A percentile compares a stretch with the other conserved stretches of the same genome.
phyloP scores from a whole-genome alignment of 2,113 vertebrate genomes.

The Pomatorhinus ruficollis region DNA sequence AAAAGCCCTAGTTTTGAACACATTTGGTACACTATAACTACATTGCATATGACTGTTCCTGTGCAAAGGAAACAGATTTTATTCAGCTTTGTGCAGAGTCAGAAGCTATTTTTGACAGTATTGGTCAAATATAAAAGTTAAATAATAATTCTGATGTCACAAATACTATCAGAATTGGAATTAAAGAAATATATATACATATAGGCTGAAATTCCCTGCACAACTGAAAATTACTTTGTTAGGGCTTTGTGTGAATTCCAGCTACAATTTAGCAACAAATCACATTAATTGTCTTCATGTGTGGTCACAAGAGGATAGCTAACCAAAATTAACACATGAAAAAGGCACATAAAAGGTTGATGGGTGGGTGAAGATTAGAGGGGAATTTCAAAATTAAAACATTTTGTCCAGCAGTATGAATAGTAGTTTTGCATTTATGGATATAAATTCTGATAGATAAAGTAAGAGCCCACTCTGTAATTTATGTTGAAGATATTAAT shows the following conservation, averaged over 20 bases:
- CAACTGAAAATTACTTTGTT: neutral
- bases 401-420: neutral
- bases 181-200: neutral
- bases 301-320: neutral
- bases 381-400: neutral
- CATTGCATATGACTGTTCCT: neutral
- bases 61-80: neutral
- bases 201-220: neutral
- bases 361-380: neutral
- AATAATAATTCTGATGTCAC: neutral
- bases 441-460: neutral
- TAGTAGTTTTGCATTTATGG: neutral
- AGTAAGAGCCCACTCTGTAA: neutral
- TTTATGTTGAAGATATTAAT: neutral
- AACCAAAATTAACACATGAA: neutral
- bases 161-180: neutral
- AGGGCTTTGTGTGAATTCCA: neutral
- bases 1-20: neutral
- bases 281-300: neutral
- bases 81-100: neutral
- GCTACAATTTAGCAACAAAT: neutral
- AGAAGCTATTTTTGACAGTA: neutral
- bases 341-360: neutral
- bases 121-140: neutral
- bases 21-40: neutral